A percentile compares a stretch with the other conserved stretches of the same genome.
phyloP scores from a whole-genome alignment of 2,113 vertebrate genomes.

The Peromyscus polionotus region DNA sequence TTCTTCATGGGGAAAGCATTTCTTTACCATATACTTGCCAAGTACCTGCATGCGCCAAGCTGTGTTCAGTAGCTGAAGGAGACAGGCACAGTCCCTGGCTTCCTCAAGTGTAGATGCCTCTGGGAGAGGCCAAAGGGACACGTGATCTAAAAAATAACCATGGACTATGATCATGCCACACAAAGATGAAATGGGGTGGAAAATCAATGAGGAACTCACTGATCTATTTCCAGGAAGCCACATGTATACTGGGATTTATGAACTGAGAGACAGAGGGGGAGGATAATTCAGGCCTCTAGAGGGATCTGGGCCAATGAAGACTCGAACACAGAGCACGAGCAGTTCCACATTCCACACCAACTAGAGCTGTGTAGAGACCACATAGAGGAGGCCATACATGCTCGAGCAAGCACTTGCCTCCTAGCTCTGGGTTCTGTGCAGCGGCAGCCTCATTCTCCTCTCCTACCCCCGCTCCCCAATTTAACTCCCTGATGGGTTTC shows the following conservation, averaged over 20 bases:
- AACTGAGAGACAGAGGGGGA: background rate
- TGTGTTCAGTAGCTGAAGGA: background rate
- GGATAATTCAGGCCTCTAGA: background rate
- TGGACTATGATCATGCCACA: background rate
- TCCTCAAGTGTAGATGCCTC: background rate
- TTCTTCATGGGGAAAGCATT: background rate
- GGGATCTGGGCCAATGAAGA: background rate
- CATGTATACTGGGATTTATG: background rate
- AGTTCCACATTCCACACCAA: background rate
- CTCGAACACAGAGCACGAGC: background rate
- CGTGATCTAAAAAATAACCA: background rate
- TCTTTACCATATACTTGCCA: background rate
- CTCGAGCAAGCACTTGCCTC: background rate
- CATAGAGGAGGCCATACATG: accelerated
- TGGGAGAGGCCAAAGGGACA: background rate
- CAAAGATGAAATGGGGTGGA: background rate
- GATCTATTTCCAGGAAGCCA: background rate
- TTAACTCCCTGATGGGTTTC: background rate
- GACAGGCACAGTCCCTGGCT: too few relatives aligned
- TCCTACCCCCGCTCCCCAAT: background rate
- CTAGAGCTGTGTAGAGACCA: background rate
- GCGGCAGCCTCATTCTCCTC: background rate
- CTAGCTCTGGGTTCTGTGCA: background rate
- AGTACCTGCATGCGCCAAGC: background rate
- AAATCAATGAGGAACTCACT: background rate